Conservation (phyloP, 2,888 invertebrate species). For the Epirrhoe alternata region DNA sequence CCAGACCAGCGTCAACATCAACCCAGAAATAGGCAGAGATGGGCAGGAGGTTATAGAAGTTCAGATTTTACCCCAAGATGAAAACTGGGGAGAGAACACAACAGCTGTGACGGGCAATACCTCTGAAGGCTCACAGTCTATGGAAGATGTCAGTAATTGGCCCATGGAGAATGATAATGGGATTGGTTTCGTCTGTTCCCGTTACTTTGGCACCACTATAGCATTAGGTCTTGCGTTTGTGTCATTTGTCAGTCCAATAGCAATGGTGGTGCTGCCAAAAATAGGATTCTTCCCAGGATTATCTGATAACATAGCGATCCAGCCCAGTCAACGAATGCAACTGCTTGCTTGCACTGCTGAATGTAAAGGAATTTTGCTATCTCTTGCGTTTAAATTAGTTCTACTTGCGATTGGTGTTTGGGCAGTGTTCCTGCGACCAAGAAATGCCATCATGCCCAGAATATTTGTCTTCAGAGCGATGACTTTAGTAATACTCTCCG, state of each 20-base stretch:
- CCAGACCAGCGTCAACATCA: conserved; percentile 93
- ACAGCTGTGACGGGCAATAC: conserved; percentile 98
- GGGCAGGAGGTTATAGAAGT: conserved; percentile 98
- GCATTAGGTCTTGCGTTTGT: conserved; percentile 91
- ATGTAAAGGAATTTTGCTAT: conserved; percentile 96
- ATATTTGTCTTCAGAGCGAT: conserved; percentile 96
- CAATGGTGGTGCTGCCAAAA: conserved; percentile 97
- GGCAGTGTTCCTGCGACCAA: conserved; percentile 95
- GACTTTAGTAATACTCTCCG: conserved; percentile 93
- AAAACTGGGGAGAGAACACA: conserved; percentile 99
- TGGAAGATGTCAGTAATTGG: conserved; percentile 95
- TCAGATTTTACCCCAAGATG: conserved; percentile 97
- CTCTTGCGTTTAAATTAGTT: conserved; percentile 95
- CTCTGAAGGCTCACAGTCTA: conserved; percentile 97
- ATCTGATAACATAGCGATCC: conserved; percentile 88
- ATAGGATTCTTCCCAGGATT: conserved; percentile 93
- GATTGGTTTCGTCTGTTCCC: conserved; percentile 90
- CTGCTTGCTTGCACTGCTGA: conserved; percentile 95
- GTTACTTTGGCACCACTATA: conserved; percentile 93
- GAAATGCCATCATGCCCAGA: conserved; percentile 95
- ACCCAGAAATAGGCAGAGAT: conserved; percentile 90
- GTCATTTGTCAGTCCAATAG: conserved; percentile 96
- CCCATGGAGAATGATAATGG: conserved; percentile 90
- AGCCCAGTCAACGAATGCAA: conserved; percentile 88
- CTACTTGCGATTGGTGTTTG: conserved; percentile 95